Conservation (phyloP, 2,888 invertebrate genomes). For the Exocentrus adspersus region DNA sequence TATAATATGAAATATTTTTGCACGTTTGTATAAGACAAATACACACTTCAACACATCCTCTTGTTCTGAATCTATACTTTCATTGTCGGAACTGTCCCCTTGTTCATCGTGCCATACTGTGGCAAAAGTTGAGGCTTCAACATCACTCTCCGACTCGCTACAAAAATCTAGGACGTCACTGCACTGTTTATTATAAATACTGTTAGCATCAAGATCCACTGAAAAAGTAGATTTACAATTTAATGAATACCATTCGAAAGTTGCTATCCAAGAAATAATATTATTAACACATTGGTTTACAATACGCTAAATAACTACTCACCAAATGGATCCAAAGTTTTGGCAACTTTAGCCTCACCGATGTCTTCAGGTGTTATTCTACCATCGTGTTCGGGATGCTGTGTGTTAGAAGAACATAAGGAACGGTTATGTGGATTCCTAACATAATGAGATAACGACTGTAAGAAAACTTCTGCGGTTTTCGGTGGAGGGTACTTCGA, state of each 20-base stretch:
- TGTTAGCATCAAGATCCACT: slow-evolving; percentile 68
- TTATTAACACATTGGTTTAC: no score
- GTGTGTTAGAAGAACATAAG: slow-evolving; percentile 47
- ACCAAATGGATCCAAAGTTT: slow-evolving; percentile 71
- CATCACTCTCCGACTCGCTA: slow-evolving; percentile 79
- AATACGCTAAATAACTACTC: slow-evolving; percentile 53
- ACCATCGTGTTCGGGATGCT: slow-evolving; percentile 55
- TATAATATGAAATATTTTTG: not conserved
- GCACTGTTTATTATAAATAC: slow-evolving; percentile 65
- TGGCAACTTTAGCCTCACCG: slow-evolving; percentile 63
- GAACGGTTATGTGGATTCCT: slow-evolving; percentile 58
- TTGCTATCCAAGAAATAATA: no score
- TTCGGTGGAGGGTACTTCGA: slow-evolving; percentile 72
- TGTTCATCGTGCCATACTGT: slow-evolving; percentile 73
- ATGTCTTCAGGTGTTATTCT: slow-evolving; percentile 62
- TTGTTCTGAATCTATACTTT: slow-evolving; percentile 79
- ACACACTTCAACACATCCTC: slow-evolving; percentile 80
- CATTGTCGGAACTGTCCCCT: slow-evolving; percentile 78
- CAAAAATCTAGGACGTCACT: slow-evolving; percentile 75
- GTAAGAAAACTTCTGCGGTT: slow-evolving; percentile 73
- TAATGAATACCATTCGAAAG: no score
- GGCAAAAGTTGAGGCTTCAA: slow-evolving; percentile 71
- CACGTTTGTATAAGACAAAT: not conserved
- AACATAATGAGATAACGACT: slow-evolving; percentile 74
- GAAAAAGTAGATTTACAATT: no score